Percentiles rank a stretch among this genome's conserved stretches.
Conservation (phyloP, 2,797 vertebrate genomes). For the Poeciliopsis gracilis region DNA sequence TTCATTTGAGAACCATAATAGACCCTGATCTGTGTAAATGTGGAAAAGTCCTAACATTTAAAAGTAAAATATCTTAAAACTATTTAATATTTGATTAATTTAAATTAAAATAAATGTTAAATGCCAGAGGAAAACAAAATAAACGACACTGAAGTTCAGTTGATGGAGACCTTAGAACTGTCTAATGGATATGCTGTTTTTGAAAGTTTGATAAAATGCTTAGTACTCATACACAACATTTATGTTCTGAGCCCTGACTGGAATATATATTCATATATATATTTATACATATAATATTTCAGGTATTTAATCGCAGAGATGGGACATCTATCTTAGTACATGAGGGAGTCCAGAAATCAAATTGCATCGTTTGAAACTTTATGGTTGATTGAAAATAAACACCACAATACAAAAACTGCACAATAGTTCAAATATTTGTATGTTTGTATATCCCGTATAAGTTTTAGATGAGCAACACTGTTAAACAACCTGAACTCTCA, state of each 20-base stretch:
- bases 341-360: background rate
- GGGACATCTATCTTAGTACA: background rate
- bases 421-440: background rate
- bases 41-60: background rate
- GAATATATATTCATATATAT: background rate
- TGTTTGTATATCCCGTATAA: background rate
- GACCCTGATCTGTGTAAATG: too few relatives aligned
- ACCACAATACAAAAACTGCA: background rate
- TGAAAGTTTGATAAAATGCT: background rate
- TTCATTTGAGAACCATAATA: too few relatives aligned
- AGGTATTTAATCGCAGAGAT: background rate
- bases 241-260: too few relatives aligned
- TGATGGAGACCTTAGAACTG: background rate
- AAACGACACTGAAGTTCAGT: background rate
- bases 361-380: background rate
- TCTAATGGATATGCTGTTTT: background rate
- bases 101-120: background rate
- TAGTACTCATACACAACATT: background rate
- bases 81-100: background rate
- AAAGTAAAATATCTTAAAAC: background rate
- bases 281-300: background rate
- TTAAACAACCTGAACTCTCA: conserved; percentile 36
- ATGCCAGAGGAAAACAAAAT: background rate
- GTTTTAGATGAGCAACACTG: conserved; percentile 7
- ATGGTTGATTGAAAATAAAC: background rate